Evolutionary conservation across 2,113 vertebrate species (phyloP).

Genomic region (Micronisus gabar): DNA sequence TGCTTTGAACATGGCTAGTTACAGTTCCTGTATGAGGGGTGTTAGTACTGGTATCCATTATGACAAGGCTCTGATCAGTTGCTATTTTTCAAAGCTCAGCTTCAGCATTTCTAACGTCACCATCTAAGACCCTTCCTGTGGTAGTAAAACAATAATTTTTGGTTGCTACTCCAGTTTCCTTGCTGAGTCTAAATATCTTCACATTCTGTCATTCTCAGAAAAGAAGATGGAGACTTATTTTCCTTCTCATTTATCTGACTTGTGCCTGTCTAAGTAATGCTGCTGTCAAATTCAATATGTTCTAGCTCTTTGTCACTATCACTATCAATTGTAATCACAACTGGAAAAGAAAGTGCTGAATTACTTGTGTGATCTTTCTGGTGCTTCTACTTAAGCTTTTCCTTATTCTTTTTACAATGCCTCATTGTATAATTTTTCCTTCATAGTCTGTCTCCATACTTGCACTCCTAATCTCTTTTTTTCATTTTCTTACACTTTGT

Average conservation of each 20-base stretch:
- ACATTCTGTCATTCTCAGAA: neutral
- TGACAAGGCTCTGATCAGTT: neutral
- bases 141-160: neutral
- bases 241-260: neutral
- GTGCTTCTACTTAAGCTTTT: conserved; percentile 83
- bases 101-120: conserved; percentile 10
- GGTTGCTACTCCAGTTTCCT: neutral
- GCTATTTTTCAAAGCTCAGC: neutral
- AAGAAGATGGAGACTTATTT: neutral
- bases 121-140: neutral
- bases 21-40: neutral
- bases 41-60: neutral
- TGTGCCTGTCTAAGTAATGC: neutral
- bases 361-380: conserved; percentile 61
- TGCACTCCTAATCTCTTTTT: conserved; percentile 68
- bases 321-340: conserved; percentile 80
- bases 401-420: conserved; percentile 80
- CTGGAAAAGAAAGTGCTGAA: conserved; percentile 31
- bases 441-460: conserved; percentile 78
- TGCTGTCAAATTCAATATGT: neutral
- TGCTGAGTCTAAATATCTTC: conserved; percentile 32
- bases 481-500: conserved; percentile 64
- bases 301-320: conserved; percentile 71
- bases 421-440: conserved; percentile 54
- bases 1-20: neutral